Evolutionary conservation across 2,888 invertebrate species (phyloP).

Genomic region (Archips crataeganus): DNA sequence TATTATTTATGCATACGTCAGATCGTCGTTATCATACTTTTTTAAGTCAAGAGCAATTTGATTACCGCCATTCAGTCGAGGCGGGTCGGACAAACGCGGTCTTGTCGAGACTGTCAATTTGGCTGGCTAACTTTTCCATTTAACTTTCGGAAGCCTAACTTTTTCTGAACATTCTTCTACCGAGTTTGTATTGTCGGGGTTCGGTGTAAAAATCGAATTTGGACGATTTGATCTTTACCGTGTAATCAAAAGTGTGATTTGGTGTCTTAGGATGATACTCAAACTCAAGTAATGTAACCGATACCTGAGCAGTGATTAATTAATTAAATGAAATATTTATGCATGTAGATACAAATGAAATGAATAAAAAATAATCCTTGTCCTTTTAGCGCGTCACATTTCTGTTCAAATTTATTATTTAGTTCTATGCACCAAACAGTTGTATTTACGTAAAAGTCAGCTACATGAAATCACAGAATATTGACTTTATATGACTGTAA

Average conservation of each 20-base stretch:
- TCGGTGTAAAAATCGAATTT: conserved; percentile 65
- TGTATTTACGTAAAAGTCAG: too few species aligned
- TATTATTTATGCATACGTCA: conserved; percentile 18
- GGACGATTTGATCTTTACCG: conserved; percentile 54
- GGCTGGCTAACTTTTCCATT: conserved; percentile 80
- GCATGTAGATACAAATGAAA: too few species aligned
- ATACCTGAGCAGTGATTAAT: background rate
- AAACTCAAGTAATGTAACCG: too few species aligned
- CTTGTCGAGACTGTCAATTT: conserved; percentile 78
- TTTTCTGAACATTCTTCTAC: conserved; percentile 70
- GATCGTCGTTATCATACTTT: conserved; percentile 25
- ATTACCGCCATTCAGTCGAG: conserved; percentile 63
- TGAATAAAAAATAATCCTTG: too few species aligned
- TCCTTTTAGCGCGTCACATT: too few species aligned
- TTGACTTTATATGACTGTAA: background rate
- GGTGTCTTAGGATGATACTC: conserved; percentile 1
- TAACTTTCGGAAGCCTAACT: conserved; percentile 74
- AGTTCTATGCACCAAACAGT: too few species aligned
- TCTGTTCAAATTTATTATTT: too few species aligned
- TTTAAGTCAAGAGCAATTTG: conserved; percentile 50
- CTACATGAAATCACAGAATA: background rate
- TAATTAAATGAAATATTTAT: too few species aligned
- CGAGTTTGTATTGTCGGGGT: conserved; percentile 63
- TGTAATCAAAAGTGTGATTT: conserved; percentile 43
- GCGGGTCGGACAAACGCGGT: conserved; percentile 53